Conservation (phyloP, 1,140 invertebrate genomes). For the Probaryconus sp. region DNA sequence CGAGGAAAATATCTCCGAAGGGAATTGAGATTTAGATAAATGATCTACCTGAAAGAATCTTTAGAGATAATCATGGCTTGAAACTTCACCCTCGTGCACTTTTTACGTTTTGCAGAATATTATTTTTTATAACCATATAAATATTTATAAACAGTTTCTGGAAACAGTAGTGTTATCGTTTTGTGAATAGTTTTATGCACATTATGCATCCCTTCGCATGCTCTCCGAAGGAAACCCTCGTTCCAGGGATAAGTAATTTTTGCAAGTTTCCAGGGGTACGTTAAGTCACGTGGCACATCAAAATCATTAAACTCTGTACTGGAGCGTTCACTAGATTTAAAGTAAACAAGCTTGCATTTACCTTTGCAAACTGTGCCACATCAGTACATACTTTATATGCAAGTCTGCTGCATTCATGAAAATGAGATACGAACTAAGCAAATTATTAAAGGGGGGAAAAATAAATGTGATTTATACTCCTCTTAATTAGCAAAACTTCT, state of each 20-base stretch:
- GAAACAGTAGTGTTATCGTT: too few relatives aligned
- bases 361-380: conserved; percentile 3
- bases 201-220: too few relatives aligned
- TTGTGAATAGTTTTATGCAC: too few relatives aligned
- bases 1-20: too few relatives aligned
- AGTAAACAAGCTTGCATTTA: conserved; percentile 31
- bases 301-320: conserved; percentile 13
- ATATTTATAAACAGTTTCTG: too few relatives aligned
- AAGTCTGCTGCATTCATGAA: conserved; percentile 9
- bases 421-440: conserved; percentile 3
- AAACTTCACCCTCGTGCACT: too few relatives aligned
- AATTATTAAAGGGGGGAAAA: conserved; percentile 7
- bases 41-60: too few relatives aligned
- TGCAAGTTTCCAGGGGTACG: neutral
- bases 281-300: conserved; percentile 5
- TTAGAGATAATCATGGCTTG: too few relatives aligned
- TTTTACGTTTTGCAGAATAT: too few relatives aligned
- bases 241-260: conserved; percentile 11
- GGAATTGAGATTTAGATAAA: too few relatives aligned
- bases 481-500: conserved; percentile 5
- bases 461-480: neutral
- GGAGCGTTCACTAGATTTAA: conserved; percentile 13
- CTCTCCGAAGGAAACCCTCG: too few relatives aligned
- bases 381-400: conserved; percentile 14
- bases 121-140: too few relatives aligned